A percentile compares a stretch with the other conserved stretches of the same genome.
These are phyloP conservation scores for Coendou prehensilis DNA, from an alignment of 2,797 vertebrate species.

Conservation along the genomic window DNA sequence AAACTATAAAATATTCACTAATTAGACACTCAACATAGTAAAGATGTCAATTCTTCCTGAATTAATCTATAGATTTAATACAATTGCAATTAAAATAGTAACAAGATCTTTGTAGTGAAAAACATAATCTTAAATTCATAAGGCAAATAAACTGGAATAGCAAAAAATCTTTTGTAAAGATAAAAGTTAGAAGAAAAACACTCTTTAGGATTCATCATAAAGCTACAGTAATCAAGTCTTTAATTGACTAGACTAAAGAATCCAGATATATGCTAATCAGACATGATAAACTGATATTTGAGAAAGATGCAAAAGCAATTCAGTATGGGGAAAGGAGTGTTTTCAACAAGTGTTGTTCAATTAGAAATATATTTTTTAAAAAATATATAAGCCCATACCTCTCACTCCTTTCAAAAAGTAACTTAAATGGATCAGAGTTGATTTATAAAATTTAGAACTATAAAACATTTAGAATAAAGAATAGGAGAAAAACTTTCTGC, in stretches of 20 bases:
- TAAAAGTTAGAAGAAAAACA: background rate
- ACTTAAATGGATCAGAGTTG: background rate
- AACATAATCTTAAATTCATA: background rate
- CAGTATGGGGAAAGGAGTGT: background rate
- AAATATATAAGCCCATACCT: background rate
- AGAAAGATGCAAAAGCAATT: background rate
- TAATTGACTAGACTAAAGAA: background rate
- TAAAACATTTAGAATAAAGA: background rate
- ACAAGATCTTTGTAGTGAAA: background rate
- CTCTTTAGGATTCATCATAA: background rate
- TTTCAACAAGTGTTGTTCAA: background rate
- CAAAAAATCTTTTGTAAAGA: background rate
- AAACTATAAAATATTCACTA: background rate
- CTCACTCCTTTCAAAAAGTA: background rate
- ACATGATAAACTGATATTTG: background rate
- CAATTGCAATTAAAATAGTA: slow-evolving; percentile 36
- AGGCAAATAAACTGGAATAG: slow-evolving; percentile 12
- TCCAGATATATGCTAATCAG: background rate
- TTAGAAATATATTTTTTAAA: background rate
- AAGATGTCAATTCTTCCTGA: background rate
- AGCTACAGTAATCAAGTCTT: background rate
- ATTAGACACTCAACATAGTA: background rate
- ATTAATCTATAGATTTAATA: slow-evolving; percentile 21
- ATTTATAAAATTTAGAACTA: slow-evolving; percentile 29
- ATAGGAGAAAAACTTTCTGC: background rate